phyloP scores from a whole-genome alignment of 2,888 invertebrate genomes.

The Cheilosia soror region DNA sequence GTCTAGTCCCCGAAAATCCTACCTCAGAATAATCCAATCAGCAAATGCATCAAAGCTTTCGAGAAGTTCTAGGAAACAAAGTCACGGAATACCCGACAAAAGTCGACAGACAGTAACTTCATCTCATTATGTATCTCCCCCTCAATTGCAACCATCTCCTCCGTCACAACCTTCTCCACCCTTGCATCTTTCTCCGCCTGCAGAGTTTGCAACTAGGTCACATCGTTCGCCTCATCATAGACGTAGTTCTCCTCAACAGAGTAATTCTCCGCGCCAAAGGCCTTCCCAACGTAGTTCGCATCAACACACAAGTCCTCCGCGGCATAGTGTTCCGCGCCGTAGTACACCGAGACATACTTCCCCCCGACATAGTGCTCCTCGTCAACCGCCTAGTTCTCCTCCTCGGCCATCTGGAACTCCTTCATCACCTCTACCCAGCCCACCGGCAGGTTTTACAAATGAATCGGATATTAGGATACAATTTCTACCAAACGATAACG shows the following conservation, averaged over 20 bases:
- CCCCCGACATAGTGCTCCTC: not conserved
- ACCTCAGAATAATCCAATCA: not conserved
- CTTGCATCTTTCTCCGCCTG: not conserved
- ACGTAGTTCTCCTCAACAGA: not conserved
- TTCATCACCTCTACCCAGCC: not conserved
- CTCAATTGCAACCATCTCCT: too few relatives aligned
- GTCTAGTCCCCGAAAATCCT: slow-evolving; percentile 6
- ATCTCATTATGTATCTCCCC: too few relatives aligned
- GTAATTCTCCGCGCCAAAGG: too few relatives aligned
- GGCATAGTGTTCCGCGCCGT: too few relatives aligned
- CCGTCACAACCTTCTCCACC: not conserved
- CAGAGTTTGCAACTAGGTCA: not conserved
- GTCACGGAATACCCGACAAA: not conserved
- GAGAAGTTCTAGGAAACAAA: not conserved
- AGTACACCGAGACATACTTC: too few relatives aligned
- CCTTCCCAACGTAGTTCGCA: too few relatives aligned
- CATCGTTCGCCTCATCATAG: not conserved
- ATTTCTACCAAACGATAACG: not conserved
- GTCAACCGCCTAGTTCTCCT: not conserved
- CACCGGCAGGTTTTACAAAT: slow-evolving; percentile 6
- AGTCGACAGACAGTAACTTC: too few relatives aligned
- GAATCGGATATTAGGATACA: not conserved
- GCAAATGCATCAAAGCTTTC: not conserved
- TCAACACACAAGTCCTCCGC: too few relatives aligned
- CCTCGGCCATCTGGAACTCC: too few relatives aligned